These are phyloP conservation scores for Hirtodrosophila confusa DNA, from an alignment of 2,888 invertebrate species.

Conservation along the genomic window DNA sequence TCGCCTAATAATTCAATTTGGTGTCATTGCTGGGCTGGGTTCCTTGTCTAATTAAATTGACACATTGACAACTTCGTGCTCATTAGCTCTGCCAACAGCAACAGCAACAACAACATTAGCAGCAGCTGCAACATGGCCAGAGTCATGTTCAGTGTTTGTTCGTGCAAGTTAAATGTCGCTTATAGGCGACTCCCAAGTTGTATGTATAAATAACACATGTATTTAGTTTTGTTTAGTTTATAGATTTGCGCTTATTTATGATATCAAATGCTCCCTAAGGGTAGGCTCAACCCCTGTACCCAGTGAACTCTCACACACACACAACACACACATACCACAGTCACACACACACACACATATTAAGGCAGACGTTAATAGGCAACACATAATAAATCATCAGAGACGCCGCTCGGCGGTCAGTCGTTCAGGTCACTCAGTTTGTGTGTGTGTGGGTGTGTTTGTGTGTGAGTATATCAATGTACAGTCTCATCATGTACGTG, in stretches of 20 bases:
- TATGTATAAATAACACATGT: constrained; percentile 58
- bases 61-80: constrained; percentile 81
- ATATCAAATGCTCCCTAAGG: constrained; percentile 49
- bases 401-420: constrained; percentile 41
- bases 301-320: no score
- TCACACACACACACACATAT: constrained; percentile 31
- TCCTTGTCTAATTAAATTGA: constrained; percentile 82
- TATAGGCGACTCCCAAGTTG: constrained; percentile 6
- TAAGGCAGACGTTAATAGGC: constrained; percentile 72
- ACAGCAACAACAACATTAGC: constrained; percentile 19
- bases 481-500: constrained; percentile 18
- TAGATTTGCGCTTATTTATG: constrained; percentile 79
- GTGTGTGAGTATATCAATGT: constrained; percentile 34
- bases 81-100: constrained; percentile 68
- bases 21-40: constrained; percentile 65
- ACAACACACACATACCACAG: constrained; percentile 3
- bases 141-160: constrained; percentile 51
- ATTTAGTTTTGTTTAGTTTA: constrained; percentile 79
- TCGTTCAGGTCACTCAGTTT: constrained; percentile 36
- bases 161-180: constrained; percentile 44
- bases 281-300: neutral
- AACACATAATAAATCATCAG: constrained; percentile 77
- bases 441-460: constrained; percentile 15
- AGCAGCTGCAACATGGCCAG: constrained; percentile 27
- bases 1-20: constrained; percentile 80